Evolutionary conservation across 2,888 invertebrate species (phyloP).

Genomic region (Drosophila hawaiiensis): DNA sequence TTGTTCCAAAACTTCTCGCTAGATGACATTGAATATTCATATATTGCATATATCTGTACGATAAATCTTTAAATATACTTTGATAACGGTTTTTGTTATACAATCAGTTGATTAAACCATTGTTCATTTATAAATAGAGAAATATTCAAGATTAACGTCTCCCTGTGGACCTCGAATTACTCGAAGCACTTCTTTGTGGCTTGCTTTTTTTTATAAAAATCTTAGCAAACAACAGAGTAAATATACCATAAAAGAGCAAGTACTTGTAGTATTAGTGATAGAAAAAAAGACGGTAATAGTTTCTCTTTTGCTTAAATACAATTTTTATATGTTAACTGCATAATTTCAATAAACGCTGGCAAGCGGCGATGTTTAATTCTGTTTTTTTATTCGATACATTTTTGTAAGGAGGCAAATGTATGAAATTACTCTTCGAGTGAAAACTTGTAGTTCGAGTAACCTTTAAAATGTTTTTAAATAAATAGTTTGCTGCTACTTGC

Average conservation of each 20-base stretch:
- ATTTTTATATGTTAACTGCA: neutral
- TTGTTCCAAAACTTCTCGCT: neutral
- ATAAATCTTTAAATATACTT: neutral
- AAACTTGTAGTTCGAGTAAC: neutral
- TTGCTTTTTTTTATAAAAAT: neutral
- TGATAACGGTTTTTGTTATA: neutral
- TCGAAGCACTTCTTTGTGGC: neutral
- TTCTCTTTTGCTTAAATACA: neutral
- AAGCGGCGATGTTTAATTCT: neutral
- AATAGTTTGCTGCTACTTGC: slow-evolving; percentile 23
- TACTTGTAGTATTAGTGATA: neutral
- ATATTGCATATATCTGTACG: neutral
- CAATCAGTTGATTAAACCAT: neutral
- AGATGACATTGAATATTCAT: neutral
- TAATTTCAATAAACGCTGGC: neutral
- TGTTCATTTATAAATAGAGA: neutral
- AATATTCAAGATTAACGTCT: neutral
- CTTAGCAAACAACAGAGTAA: neutral
- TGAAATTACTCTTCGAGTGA: neutral
- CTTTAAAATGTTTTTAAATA: slow-evolving; percentile 7
- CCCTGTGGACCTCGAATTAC: neutral
- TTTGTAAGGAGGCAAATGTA: neutral
- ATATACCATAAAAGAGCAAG: neutral
- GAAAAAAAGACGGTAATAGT: neutral
- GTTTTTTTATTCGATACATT: neutral